Conservation (phyloP, 2,113 vertebrate genomes). For the Okapia johnstoni region DNA sequence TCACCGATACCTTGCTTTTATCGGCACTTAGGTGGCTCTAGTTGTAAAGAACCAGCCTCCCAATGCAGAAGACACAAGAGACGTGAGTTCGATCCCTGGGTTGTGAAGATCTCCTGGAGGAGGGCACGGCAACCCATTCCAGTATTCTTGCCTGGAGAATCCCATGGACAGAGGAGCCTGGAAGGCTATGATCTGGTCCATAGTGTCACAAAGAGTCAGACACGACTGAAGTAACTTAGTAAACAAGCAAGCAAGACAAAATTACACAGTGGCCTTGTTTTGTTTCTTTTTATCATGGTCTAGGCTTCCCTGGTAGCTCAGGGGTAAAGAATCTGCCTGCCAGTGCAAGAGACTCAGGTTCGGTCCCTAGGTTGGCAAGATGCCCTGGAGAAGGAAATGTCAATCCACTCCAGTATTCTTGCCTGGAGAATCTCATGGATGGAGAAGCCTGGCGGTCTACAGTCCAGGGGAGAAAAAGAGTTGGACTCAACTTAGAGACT, state of each 20-base stretch:
- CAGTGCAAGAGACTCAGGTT: background rate
- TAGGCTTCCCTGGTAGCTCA: background rate
- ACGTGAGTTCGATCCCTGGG: accelerated
- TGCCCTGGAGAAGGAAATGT: background rate
- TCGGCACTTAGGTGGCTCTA: background rate
- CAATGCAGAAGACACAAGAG: background rate
- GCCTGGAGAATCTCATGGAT: background rate
- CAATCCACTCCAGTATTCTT: background rate
- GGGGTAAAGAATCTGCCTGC: background rate
- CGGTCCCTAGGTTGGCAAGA: background rate
- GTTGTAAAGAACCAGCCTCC: background rate
- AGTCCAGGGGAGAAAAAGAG: background rate
- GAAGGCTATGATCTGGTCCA: background rate
- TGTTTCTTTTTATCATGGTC: background rate
- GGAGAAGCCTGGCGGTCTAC: background rate
- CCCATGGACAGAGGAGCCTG: background rate
- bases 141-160: background rate
- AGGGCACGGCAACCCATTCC: background rate
- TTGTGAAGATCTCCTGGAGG: background rate
- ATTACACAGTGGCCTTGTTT: background rate
- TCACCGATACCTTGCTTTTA: background rate
- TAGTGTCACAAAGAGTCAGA: background rate
- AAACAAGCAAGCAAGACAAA: background rate
- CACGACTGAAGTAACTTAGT: background rate
- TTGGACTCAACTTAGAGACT: background rate